Conservation (phyloP, 2,888 invertebrate species). For the Pomacea canaliculata region DNA sequence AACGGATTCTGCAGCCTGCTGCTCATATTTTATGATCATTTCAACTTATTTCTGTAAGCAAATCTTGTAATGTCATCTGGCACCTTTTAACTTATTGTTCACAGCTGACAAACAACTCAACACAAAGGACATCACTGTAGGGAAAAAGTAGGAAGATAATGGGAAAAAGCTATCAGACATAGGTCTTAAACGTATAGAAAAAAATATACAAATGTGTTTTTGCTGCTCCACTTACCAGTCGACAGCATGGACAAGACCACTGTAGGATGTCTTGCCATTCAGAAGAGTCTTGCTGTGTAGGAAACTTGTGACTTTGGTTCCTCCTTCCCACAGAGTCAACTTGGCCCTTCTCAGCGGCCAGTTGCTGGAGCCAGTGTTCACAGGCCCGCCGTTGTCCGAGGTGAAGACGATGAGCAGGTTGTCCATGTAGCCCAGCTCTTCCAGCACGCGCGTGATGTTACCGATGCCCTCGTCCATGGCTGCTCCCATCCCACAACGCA, state of each 20-base stretch:
- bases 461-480: slow-evolving; percentile 87
- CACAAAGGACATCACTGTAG: no score
- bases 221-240: neutral
- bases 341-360: neutral
- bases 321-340: slow-evolving; percentile 8
- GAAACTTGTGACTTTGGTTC: neutral
- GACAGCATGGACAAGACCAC: slow-evolving; percentile 1
- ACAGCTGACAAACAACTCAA: no score
- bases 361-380: neutral
- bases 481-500: slow-evolving; percentile 74
- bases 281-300: neutral
- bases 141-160: no score
- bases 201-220: no score
- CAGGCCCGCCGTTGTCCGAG: slow-evolving; percentile 72
- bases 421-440: slow-evolving; percentile 77
- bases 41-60: no score
- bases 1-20: no score
- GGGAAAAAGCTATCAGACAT: neutral
- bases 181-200: no score
- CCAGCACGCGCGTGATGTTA: slow-evolving; percentile 78
- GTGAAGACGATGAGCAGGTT: slow-evolving; percentile 86
- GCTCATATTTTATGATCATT: no score
- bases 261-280: neutral
- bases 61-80: no score
- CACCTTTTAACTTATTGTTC: no score